phyloP scores from a whole-genome alignment of 2,113 vertebrate genomes.

The Oxygymnocypris stewartii region DNA sequence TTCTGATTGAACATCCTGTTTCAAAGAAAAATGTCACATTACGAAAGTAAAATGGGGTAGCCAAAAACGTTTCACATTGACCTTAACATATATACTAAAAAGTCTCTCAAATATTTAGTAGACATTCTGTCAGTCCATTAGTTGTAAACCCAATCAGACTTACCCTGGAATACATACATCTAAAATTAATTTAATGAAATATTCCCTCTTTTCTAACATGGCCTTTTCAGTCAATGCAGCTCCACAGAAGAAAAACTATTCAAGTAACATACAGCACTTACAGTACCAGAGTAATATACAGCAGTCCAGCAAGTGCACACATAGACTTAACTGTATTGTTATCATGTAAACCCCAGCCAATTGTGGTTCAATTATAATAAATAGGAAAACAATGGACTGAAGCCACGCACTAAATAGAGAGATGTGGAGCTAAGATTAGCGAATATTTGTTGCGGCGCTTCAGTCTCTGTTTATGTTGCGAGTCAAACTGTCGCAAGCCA shows the following conservation, averaged over 20 bases:
- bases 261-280: background rate
- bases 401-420: conserved; percentile 23
- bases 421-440: conserved; percentile 42
- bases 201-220: conserved; percentile 7
- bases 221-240: background rate
- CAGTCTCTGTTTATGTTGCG: conserved; percentile 25
- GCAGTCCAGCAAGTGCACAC: background rate
- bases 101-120: background rate
- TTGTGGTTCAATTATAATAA: conserved; percentile 1
- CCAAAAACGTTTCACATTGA: background rate
- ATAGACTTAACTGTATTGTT: background rate
- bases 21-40: background rate
- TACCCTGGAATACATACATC: background rate
- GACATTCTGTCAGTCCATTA: background rate
- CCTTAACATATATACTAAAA: background rate
- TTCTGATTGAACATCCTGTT: background rate
- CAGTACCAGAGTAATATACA: background rate
- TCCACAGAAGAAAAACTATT: background rate
- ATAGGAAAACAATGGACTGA: conserved; percentile 27
- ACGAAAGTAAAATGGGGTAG: background rate
- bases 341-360: conserved; percentile 17
- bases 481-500: conserved; percentile 22
- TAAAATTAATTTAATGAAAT: background rate
- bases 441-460: conserved; percentile 40
- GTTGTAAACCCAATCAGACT: background rate